Evolutionary conservation across 2,113 vertebrate genomes (phyloP).

Genomic region (Urocitellus parryii): DNA sequence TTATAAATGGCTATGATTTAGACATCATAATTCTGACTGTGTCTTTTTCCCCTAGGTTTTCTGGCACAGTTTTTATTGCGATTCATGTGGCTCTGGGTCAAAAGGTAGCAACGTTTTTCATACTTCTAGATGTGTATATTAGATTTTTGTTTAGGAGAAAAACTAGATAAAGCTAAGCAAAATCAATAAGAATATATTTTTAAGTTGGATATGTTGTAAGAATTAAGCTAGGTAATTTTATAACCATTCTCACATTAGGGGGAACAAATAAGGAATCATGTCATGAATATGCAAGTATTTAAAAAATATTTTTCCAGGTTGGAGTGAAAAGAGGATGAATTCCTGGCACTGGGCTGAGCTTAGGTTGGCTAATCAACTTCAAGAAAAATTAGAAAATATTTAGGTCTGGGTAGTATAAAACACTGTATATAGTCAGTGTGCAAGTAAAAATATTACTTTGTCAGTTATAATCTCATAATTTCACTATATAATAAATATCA

Average conservation of each 20-base stretch:
- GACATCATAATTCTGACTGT: slow-evolving; percentile 47
- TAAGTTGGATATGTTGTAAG: slow-evolving; percentile 26
- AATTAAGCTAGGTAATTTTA: not conserved
- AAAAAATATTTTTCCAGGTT: slow-evolving; percentile 27
- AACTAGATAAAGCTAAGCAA: not conserved
- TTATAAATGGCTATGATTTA: slow-evolving; percentile 14
- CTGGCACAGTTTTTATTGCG: slow-evolving; percentile 98
- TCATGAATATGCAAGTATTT: slow-evolving; percentile 48
- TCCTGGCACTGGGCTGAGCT: not conserved
- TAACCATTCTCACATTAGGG: not conserved
- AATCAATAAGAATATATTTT: not conserved
- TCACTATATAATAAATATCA: not conserved
- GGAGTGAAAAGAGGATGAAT: slow-evolving; percentile 55
- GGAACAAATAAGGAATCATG: not conserved
- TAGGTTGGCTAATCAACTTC: slow-evolving; percentile 22
- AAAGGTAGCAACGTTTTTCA: slow-evolving; percentile 90
- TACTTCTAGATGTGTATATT: slow-evolving; percentile 36
- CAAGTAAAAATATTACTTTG: not conserved
- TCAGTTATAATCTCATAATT: not conserved
- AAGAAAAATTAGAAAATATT: slow-evolving; percentile 23
- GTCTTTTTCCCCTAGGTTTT: slow-evolving; percentile 90
- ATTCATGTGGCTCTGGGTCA: slow-evolving; percentile 98
- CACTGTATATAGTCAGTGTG: not conserved
- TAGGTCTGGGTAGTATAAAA: not conserved
- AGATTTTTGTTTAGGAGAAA: slow-evolving; percentile 1